Conservation (phyloP, 2,888 invertebrate species). For the Leucoma salicis region DNA sequence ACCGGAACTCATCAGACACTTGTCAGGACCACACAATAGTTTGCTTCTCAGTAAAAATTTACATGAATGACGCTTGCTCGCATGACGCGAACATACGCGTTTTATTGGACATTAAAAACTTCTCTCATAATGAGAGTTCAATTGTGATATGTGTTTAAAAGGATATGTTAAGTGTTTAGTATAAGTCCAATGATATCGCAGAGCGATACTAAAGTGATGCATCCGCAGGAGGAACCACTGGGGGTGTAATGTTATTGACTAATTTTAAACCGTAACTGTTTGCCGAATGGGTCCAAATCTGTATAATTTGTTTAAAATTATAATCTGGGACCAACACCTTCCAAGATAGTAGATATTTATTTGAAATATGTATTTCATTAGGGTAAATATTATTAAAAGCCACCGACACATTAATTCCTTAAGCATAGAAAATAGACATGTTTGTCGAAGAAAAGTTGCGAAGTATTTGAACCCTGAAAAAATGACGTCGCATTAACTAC, state of each 20-base stretch:
- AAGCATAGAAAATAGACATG: conserved; percentile 79
- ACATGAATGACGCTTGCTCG: conserved; percentile 84
- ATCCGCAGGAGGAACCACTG: conserved; percentile 57
- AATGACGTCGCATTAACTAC: conserved; percentile 70
- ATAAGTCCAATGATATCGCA: conserved; percentile 68
- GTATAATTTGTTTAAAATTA: conserved; percentile 84
- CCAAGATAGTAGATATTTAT: conserved; percentile 83
- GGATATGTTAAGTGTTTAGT: conserved; percentile 68
- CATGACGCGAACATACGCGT: conserved; percentile 64
- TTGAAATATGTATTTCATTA: conserved; percentile 80
- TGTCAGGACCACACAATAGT: conserved; percentile 94
- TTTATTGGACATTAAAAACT: conserved; percentile 68
- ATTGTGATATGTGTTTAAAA: conserved; percentile 81
- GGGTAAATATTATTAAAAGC: conserved; percentile 79
- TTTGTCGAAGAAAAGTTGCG: conserved; percentile 78
- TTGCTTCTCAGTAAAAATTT: conserved; percentile 93
- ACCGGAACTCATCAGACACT: conserved; percentile 92
- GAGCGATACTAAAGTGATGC: conserved; percentile 74
- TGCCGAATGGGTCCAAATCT: conserved; percentile 78
- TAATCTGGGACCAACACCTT: conserved; percentile 81
- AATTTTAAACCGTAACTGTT: conserved; percentile 67
- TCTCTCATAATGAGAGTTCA: conserved; percentile 72
- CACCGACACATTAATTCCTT: conserved; percentile 83
- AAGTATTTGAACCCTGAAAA: conserved; percentile 53
- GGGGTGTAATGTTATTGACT: conserved; percentile 62